These are phyloP conservation scores for Folsomia candida DNA, from an alignment of 2,888 invertebrate species.

Conservation along the genomic window DNA sequence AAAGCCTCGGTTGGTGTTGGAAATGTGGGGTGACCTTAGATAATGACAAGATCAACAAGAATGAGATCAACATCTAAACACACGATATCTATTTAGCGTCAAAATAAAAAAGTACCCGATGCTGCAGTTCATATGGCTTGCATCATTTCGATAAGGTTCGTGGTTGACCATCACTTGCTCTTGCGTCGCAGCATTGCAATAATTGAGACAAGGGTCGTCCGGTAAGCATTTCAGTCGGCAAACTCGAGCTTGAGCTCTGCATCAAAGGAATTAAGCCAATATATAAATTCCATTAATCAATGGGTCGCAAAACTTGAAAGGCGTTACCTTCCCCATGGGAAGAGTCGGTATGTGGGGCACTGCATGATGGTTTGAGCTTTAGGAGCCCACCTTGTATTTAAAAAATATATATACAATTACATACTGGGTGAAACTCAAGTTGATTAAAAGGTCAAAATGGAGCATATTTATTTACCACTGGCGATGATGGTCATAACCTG, in stretches of 20 bases:
- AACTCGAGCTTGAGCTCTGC: conserved; percentile 41
- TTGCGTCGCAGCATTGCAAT: conserved; percentile 29
- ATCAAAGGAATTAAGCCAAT: too few species aligned
- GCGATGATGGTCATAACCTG: conserved; percentile 49
- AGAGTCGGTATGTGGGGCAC: conserved; percentile 47
- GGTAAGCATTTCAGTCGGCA: conserved; percentile 43
- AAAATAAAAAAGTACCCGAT: too few species aligned
- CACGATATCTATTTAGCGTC: too few species aligned
- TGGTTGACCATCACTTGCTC: conserved; percentile 38
- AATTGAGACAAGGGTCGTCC: conserved; percentile 34
- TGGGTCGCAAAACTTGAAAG: too few species aligned
- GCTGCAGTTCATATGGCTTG: conserved; percentile 36
- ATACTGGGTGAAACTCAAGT: too few species aligned
- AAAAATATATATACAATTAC: background rate
- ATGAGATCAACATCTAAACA: too few species aligned
- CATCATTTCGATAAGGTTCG: conserved; percentile 44
- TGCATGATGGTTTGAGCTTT: conserved; percentile 40
- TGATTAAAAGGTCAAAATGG: too few species aligned
- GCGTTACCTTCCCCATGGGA: conserved; percentile 49
- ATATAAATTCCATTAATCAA: too few species aligned
- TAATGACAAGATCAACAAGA: too few species aligned
- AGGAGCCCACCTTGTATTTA: conserved; percentile 35
- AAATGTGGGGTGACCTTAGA: conserved; percentile 46
- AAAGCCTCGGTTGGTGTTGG: conserved; percentile 44
- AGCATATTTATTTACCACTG: too few species aligned